These are phyloP conservation scores for Liparis tanakae DNA, from an alignment of 2,797 vertebrate species.

Conservation along the genomic window DNA sequence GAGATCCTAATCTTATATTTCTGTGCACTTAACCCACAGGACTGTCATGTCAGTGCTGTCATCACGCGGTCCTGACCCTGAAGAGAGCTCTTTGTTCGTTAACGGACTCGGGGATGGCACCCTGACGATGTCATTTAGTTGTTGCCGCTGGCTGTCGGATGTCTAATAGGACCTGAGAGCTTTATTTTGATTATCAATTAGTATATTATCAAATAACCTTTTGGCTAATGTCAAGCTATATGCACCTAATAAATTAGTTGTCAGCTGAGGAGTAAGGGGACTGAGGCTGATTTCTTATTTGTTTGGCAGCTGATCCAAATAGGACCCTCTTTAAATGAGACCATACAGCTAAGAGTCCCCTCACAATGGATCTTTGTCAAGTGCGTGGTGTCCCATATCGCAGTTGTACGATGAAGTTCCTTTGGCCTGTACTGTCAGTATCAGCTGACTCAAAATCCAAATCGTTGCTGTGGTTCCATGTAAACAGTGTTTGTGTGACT, in stretches of 20 bases:
- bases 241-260: neutral
- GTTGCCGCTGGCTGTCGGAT: conserved; percentile 39
- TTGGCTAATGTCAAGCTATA: neutral
- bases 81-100: conserved; percentile 67
- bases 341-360: conserved; percentile 34
- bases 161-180: conserved; percentile 18
- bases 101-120: conserved; percentile 57
- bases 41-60: conserved; percentile 43
- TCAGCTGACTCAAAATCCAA: neutral
- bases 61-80: conserved; percentile 28
- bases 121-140: conserved; percentile 70
- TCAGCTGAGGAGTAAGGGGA: conserved; percentile 25
- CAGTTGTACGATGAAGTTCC: conserved; percentile 44
- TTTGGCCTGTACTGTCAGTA: neutral
- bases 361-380: conserved; percentile 66
- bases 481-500: neutral
- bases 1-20: neutral
- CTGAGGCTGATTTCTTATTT: conserved; percentile 35
- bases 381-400: conserved; percentile 48
- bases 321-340: conserved; percentile 36
- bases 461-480: neutral
- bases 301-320: conserved; percentile 44
- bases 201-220: neutral
- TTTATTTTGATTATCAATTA: neutral
- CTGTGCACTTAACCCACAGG: neutral